A percentile compares a stretch with the other conserved stretches of the same genome.
phyloP scores from a whole-genome alignment of 2,888 invertebrate species.

The Agonopterix arenella region DNA sequence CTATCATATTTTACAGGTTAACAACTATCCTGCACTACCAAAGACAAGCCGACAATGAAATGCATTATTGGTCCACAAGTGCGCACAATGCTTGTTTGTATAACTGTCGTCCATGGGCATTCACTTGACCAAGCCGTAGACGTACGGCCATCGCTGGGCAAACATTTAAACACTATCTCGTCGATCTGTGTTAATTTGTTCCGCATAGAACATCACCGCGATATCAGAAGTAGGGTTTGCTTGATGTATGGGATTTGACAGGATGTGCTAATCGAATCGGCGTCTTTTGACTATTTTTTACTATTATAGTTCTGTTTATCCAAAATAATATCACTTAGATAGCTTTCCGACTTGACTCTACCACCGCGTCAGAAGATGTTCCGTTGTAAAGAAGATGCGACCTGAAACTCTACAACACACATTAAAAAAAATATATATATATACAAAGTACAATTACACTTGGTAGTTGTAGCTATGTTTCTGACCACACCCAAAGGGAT shows the following conservation, averaged over 20 bases:
- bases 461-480: no score
- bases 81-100: slow-evolving; percentile 60
- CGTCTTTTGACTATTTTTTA: not conserved
- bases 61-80: slow-evolving; percentile 64
- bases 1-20: slow-evolving; percentile 17
- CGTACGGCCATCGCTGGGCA: slow-evolving; percentile 26
- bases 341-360: no score
- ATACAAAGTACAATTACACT: no score
- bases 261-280: slow-evolving; percentile 3
- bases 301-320: no score
- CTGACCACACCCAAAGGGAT: no score
- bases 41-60: slow-evolving; percentile 56
- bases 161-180: slow-evolving; percentile 44
- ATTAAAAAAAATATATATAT: no score
- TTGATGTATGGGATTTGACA: slow-evolving; percentile 4
- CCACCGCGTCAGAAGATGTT: no score
- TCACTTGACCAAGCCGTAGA: slow-evolving; percentile 57
- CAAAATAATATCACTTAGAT: no score
- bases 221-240: slow-evolving; percentile 32
- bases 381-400: no score
- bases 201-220: slow-evolving; percentile 47
- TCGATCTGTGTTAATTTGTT: slow-evolving; percentile 69
- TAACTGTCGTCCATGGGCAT: slow-evolving; percentile 64
- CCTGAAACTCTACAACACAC: no score
- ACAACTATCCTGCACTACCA: no score